Conservation (phyloP, 2,888 invertebrate species). For the Eubasilissa splendida region DNA sequence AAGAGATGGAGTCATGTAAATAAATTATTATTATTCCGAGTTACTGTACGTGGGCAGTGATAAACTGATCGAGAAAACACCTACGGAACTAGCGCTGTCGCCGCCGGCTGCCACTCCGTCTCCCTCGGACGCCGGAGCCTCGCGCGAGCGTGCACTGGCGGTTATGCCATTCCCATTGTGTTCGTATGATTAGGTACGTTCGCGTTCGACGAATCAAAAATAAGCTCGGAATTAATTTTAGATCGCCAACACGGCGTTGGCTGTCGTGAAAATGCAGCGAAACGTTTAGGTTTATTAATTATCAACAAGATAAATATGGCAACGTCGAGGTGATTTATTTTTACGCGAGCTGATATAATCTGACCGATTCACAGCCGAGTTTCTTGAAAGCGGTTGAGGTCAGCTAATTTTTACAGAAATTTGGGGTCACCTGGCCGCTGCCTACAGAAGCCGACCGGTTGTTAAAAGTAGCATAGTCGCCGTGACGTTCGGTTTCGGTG, state of each 20-base stretch:
- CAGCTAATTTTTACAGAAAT: slow-evolving; percentile 27
- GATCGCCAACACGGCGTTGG: slow-evolving; percentile 30
- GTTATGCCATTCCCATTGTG: slow-evolving; percentile 29
- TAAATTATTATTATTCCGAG: slow-evolving; percentile 53
- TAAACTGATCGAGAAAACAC: slow-evolving; percentile 51
- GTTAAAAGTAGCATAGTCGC: slow-evolving; percentile 19
- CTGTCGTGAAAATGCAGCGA: slow-evolving; percentile 34
- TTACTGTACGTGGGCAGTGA: slow-evolving; percentile 50
- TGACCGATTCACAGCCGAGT: neutral
- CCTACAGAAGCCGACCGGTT: slow-evolving; percentile 13
- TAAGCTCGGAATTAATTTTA: slow-evolving; percentile 42
- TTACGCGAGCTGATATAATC: neutral
- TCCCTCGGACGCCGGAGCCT: slow-evolving; percentile 34
- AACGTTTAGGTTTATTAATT: slow-evolving; percentile 24
- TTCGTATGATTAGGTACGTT: slow-evolving; percentile 2
- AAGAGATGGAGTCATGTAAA: slow-evolving; percentile 54
- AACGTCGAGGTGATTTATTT: slow-evolving; percentile 26
- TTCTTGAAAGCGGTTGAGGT: slow-evolving; percentile 38
- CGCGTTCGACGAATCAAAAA: slow-evolving; percentile 27
- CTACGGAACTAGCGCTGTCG: slow-evolving; percentile 39
- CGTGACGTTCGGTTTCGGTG: slow-evolving; percentile 35
- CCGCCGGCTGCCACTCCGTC: slow-evolving; percentile 24
- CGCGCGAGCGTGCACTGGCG: neutral
- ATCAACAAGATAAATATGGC: slow-evolving; percentile 23
- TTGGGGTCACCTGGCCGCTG: slow-evolving; percentile 27